phyloP scores from a whole-genome alignment of 2,797 vertebrate species.

The Cuculus canorus region DNA sequence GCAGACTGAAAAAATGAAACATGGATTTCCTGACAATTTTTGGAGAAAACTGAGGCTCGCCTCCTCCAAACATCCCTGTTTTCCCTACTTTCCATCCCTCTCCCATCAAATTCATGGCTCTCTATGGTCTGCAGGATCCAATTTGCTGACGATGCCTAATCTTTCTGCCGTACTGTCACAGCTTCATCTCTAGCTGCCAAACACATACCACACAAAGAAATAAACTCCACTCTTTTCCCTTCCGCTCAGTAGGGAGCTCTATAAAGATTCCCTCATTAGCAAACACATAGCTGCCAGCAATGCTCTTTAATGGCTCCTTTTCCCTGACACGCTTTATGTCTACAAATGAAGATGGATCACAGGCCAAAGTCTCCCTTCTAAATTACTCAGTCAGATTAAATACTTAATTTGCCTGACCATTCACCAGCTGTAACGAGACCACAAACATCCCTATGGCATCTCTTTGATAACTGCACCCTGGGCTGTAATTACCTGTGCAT shows the following conservation, averaged over 20 bases:
- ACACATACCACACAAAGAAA: not conserved
- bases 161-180: not conserved
- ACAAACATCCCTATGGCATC: too few species aligned
- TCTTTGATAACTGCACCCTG: not conserved
- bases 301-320: not conserved
- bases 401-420: not conserved
- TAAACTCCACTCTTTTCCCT: not conserved
- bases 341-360: not conserved
- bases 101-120: not conserved
- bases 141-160: not conserved
- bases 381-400: not conserved
- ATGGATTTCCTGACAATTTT: not conserved
- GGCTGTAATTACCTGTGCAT: not conserved
- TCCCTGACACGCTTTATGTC: not conserved
- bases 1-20: not conserved
- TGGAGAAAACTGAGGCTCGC: not conserved
- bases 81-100: not conserved
- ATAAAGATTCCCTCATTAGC: conserved; percentile 40
- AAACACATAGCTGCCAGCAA: not conserved
- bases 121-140: not conserved
- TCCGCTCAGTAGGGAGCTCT: not conserved
- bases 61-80: not conserved
- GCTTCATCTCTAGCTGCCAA: not conserved
- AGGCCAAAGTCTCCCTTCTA: not conserved
- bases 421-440: not conserved